phyloP scores from a whole-genome alignment of 1,140 invertebrate species.

The Delia radicum region DNA sequence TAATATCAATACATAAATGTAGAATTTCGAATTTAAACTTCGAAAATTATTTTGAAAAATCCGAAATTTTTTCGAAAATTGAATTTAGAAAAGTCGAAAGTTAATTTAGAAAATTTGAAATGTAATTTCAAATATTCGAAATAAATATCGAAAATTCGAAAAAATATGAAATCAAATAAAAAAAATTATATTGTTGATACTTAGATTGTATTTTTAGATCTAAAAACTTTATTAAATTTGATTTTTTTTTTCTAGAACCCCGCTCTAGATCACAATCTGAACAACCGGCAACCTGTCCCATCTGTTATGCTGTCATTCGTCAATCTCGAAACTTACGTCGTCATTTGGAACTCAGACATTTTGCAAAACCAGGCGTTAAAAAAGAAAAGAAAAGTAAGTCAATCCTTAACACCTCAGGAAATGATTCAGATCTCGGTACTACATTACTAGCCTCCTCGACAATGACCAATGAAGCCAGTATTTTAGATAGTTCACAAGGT shows the following conservation, averaged over 20 bases:
- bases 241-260: slow-evolving; percentile 38
- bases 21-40: no score
- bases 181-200: background rate
- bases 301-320: slow-evolving; percentile 62
- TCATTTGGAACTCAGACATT: slow-evolving; percentile 58
- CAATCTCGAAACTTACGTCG: slow-evolving; percentile 63
- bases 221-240: background rate
- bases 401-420: slow-evolving; percentile 39
- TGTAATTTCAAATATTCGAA: no score
- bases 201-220: background rate
- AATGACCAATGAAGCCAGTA: slow-evolving; percentile 28
- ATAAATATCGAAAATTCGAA: no score
- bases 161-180: no score
- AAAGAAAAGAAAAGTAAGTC: slow-evolving; percentile 57
- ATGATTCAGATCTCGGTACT: background rate
- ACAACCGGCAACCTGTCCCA: slow-evolving; percentile 64
- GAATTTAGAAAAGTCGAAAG: no score
- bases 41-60: no score
- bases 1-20: no score
- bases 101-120: no score
- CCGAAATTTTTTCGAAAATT: no score
- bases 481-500: background rate
- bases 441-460: slow-evolving; percentile 31
- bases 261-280: slow-evolving; percentile 63
- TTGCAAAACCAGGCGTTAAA: slow-evolving; percentile 55